These are phyloP conservation scores for Arrhamphus sclerolepis DNA, from an alignment of 2,797 vertebrate genomes.

Conservation along the genomic window DNA sequence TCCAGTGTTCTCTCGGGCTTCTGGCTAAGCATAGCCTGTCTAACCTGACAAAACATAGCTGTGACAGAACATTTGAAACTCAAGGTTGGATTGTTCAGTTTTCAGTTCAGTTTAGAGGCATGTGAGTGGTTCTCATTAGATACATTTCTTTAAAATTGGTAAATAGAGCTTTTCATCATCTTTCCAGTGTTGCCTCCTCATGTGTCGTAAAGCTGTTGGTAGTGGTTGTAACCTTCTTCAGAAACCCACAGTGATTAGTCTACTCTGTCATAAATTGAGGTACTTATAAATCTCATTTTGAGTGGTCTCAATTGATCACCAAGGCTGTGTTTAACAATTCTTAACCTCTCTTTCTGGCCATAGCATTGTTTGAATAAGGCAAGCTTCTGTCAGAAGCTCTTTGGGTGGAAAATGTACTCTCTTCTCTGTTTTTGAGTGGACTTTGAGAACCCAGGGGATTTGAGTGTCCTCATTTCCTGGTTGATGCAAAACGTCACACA, in stretches of 20 bases:
- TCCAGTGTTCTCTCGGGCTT: slow-evolving; percentile 14
- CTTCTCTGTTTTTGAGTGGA: slow-evolving; percentile 50
- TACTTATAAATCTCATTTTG: no score
- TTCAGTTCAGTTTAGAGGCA: not conserved
- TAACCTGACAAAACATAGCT: slow-evolving; percentile 5
- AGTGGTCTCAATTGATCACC: no score
- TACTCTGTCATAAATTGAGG: slow-evolving; percentile 19
- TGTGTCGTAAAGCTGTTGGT: not conserved
- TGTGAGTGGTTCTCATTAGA: not conserved
- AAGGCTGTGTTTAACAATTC: no score
- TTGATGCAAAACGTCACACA: slow-evolving; percentile 28
- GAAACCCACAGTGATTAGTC: slow-evolving; percentile 11
- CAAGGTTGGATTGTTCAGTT: not conserved
- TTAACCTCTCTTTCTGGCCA: slow-evolving; percentile 23
- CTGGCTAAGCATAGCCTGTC: not conserved
- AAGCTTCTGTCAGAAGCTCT: slow-evolving; percentile 55
- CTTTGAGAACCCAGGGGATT: slow-evolving; percentile 22
- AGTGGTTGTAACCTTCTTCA: slow-evolving; percentile 8
- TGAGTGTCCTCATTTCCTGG: slow-evolving; percentile 15
- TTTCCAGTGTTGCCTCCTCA: not conserved
- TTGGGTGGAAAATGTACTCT: no score
- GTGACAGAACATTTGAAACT: not conserved
- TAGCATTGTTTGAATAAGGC: slow-evolving; percentile 60
- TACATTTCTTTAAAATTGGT: not conserved
- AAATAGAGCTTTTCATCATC: not conserved